Evolutionary conservation across 92 coral and sea anemone species (phyloP).

Genomic region (Epizoanthus stellaris): DNA sequence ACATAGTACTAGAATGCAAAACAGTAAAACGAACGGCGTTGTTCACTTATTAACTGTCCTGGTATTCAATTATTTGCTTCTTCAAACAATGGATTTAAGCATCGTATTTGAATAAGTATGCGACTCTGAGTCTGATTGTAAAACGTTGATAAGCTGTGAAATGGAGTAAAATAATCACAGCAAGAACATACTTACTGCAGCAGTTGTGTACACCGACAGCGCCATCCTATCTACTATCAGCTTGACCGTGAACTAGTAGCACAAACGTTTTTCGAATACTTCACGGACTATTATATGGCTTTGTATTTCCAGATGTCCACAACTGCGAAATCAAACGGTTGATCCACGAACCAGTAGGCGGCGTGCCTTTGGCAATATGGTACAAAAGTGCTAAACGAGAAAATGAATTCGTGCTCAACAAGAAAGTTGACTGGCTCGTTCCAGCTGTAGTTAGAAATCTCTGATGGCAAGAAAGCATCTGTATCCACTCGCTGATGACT

Average conservation of each 20-base stretch:
- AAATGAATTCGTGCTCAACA: background rate
- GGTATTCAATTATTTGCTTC: conserved; percentile 30
- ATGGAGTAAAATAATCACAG: background rate
- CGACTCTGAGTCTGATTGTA: background rate
- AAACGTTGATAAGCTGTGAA: background rate
- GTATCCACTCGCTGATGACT: background rate
- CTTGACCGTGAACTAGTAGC: background rate
- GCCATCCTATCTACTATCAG: conserved; percentile 8
- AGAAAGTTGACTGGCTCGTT: background rate
- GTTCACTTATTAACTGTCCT: conserved; percentile 1
- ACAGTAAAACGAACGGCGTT: conserved; percentile 7
- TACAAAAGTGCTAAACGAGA: background rate
- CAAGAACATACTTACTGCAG: conserved; percentile 24
- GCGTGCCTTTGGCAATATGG: background rate
- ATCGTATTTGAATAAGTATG: conserved; percentile 2
- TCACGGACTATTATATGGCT: conserved; percentile 4
- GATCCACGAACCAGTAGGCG: background rate
- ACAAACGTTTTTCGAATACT: background rate
- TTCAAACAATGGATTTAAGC: conserved; percentile 23
- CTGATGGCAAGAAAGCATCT: background rate
- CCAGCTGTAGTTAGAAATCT: background rate
- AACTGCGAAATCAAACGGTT: background rate
- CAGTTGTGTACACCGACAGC: background rate
- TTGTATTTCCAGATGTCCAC: conserved; percentile 12
- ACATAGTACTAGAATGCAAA: background rate